Conservation (phyloP, 2,113 vertebrate genomes). For the Oryctolagus cuniculus region mOryCun1.1 NC_091441.1:102683501-102684000, state of each 20-base stretch:
- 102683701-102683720: background rate
- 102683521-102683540: background rate
- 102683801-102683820: too few species aligned
- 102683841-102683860: background rate
- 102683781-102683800: background rate
- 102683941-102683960: too few species aligned
- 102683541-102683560: background rate
- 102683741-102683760: background rate
- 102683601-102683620: background rate
- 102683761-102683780: background rate
- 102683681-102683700: background rate
- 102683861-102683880: background rate
- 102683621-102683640: background rate
- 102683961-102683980: background rate
- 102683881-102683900: background rate
- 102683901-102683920: background rate
- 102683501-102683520: background rate
- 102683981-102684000: background rate
- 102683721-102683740: background rate
- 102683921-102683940: too few species aligned
- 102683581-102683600: background rate
- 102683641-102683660: constrained; percentile 11
- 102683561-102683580: background rate
- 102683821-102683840: background rate
- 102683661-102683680: background rate